Percentiles rank a stretch among this genome's conserved stretches.
Evolutionary conservation across 2,888 invertebrate genomes (phyloP).

Genomic region (Alentia gelatinosa): DNA sequence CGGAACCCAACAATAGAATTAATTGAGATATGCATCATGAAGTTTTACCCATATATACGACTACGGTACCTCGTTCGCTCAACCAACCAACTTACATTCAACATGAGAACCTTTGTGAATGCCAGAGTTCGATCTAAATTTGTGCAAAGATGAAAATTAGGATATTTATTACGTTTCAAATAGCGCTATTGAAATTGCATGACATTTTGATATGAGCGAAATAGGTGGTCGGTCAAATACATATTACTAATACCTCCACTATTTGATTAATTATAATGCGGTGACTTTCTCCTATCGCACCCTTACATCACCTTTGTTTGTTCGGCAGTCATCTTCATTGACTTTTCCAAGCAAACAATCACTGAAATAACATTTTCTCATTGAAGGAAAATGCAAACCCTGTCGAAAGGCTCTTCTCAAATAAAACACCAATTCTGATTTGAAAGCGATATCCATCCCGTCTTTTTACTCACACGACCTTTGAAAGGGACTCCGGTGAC

Average conservation of each 20-base stretch:
- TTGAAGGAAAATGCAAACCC: constrained; percentile 1
- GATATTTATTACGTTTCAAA: too few species aligned
- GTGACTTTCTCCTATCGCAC: neutral
- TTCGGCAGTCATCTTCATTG: neutral
- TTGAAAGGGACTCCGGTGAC: neutral
- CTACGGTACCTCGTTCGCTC: too few species aligned
- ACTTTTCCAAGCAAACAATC: constrained; percentile 6
- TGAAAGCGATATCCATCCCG: constrained; percentile 16
- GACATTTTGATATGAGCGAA: neutral
- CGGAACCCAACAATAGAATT: neutral
- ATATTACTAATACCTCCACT: neutral
- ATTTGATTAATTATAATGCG: neutral
- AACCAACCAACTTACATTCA: too few species aligned
- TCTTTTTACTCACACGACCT: neutral
- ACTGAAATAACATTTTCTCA: constrained; percentile 12
- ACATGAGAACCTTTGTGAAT: too few species aligned
- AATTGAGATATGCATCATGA: neutral
- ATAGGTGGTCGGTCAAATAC: neutral
- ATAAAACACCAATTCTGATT: constrained; percentile 18
- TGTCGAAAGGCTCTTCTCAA: neutral
- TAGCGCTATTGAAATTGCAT: too few species aligned
- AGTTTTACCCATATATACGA: neutral
- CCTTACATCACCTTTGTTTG: neutral
- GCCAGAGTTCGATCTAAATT: too few species aligned
- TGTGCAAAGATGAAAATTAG: too few species aligned